Evolutionary conservation across 2,113 vertebrate species (phyloP).

Genomic region (Ciconia stormi): DNA sequence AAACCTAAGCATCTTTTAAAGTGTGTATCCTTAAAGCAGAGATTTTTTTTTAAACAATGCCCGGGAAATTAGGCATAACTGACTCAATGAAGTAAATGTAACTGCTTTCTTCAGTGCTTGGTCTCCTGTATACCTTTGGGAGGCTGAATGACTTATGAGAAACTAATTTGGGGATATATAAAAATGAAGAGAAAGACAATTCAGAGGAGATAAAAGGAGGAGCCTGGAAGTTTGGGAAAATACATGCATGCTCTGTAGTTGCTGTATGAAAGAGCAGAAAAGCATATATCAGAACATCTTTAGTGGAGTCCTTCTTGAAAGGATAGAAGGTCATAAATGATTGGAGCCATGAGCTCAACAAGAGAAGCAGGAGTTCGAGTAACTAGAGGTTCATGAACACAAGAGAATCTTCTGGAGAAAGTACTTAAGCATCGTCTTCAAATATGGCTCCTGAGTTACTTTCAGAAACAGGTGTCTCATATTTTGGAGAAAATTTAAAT

Average conservation of each 20-base stretch:
- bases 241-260: not conserved
- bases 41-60: not conserved
- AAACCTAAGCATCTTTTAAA: not conserved
- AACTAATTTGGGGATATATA: not conserved
- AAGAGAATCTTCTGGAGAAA: not conserved
- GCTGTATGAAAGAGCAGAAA: not conserved
- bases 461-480: not conserved
- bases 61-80: not conserved
- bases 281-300: not conserved
- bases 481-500: not conserved
- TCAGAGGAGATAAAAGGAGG: not conserved
- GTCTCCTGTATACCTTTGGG: not conserved
- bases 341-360: not conserved
- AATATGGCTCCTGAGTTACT: not conserved
- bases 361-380: not conserved
- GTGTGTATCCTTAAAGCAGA: not conserved
- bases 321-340: not conserved
- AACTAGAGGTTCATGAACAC: not conserved
- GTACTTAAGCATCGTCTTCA: not conserved
- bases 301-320: not conserved
- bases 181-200: not conserved
- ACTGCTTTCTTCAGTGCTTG: not conserved
- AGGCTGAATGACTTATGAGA: not conserved
- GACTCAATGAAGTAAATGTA: not conserved
- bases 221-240: not conserved